A percentile compares a stretch with the other conserved stretches of the same genome.
Conservation (phyloP, 1,140 invertebrate species). For the Maniola jurtina region DNA sequence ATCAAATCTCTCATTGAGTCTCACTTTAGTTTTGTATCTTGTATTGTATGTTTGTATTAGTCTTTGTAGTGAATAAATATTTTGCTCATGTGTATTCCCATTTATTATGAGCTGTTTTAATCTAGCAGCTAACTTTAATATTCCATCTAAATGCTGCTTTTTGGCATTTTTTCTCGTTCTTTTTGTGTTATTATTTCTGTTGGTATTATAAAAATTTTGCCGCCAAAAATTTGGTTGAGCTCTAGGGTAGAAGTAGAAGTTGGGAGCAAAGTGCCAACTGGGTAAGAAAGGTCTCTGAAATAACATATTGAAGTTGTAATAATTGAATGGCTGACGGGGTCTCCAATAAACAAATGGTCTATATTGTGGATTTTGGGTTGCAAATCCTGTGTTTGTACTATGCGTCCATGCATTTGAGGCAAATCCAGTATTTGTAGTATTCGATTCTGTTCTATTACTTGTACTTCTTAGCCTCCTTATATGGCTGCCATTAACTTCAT, state of each 20-base stretch:
- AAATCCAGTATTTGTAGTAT: constrained; percentile 29
- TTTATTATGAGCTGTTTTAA: constrained; percentile 40
- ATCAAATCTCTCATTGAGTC: constrained; percentile 47
- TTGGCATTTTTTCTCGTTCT: constrained; percentile 29
- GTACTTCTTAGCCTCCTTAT: constrained; percentile 38
- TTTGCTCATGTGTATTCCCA: constrained; percentile 31
- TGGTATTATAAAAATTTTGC: constrained; percentile 4
- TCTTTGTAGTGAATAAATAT: constrained; percentile 40
- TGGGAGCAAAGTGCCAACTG: constrained; percentile 32
- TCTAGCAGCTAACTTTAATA: constrained; percentile 44
- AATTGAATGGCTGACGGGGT: constrained; percentile 34
- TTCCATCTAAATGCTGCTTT: constrained; percentile 43
- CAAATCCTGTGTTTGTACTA: constrained; percentile 26
- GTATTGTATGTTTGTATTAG: constrained; percentile 54
- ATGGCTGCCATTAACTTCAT: constrained; percentile 47
- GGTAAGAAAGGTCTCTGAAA: constrained; percentile 46
- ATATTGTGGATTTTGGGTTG: constrained; percentile 31
- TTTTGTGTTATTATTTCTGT: constrained; percentile 29
- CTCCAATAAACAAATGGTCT: constrained; percentile 40
- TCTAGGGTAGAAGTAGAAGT: constrained; percentile 25
- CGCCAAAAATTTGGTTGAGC: constrained; percentile 18
- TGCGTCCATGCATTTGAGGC: not conserved
- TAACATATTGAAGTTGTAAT: constrained; percentile 43
- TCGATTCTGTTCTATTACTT: constrained; percentile 6
- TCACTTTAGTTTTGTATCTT: constrained; percentile 48